Conservation (phyloP, 2,113 vertebrate genomes). For the Bambusicola thoracicus region DNA sequence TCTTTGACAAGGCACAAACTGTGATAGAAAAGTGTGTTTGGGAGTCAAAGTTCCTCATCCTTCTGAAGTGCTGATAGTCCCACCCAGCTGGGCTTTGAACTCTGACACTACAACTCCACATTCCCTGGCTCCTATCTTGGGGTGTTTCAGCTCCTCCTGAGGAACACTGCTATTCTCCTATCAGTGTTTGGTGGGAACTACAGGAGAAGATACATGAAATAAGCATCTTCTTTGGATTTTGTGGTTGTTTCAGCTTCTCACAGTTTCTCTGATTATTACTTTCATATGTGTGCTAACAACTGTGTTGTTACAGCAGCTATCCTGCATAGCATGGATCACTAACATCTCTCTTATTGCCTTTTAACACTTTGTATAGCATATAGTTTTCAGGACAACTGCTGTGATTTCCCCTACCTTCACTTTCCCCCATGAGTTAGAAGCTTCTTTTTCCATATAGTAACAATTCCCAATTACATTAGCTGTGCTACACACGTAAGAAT, state of each 20-base stretch:
- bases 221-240: neutral
- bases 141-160: neutral
- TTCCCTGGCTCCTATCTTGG: neutral
- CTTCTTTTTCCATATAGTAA: neutral
- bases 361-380: neutral
- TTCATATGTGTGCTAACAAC: neutral
- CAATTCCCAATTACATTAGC: neutral
- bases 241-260: neutral
- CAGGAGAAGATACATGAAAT: neutral
- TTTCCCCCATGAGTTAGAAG: neutral
- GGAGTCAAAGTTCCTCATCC: neutral
- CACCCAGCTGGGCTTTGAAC: neutral
- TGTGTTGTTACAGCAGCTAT: neutral
- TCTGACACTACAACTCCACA: neutral
- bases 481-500: neutral
- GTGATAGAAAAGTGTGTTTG: neutral
- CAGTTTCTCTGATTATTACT: neutral
- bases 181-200: neutral
- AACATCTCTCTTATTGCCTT: neutral
- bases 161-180: neutral
- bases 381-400: neutral
- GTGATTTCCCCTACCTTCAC: neutral
- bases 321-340: neutral
- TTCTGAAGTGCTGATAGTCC: neutral
- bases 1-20: neutral